phyloP scores from a whole-genome alignment of 2,113 vertebrate species.

The Anguilla rostrata region DNA sequence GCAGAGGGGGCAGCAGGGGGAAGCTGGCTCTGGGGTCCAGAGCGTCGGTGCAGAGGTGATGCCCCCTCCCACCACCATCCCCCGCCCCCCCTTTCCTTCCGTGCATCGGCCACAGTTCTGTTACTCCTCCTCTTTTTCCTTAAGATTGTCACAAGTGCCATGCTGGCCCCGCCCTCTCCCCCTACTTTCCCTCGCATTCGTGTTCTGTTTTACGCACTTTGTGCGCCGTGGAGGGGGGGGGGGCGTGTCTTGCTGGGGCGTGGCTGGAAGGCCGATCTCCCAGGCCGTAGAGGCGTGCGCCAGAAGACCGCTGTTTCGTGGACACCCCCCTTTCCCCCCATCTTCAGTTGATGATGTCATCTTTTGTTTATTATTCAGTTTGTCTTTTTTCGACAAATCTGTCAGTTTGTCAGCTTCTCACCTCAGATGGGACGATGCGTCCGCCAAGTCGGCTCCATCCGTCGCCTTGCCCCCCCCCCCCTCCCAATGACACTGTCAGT shows the following conservation, averaged over 20 bases:
- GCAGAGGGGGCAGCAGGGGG: constrained; percentile 61
- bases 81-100: neutral
- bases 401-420: too few relatives aligned
- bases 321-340: neutral
- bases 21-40: constrained; percentile 79
- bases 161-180: constrained; percentile 17
- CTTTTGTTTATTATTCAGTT: neutral
- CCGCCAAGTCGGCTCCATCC: neutral
- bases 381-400: too few relatives aligned
- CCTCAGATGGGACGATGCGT: neutral
- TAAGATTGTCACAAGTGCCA: constrained; percentile 43
- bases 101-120: constrained; percentile 6
- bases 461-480: neutral
- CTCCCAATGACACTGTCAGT: neutral
- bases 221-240: too few relatives aligned
- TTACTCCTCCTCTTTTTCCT: neutral
- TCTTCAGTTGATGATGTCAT: neutral
- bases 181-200: constrained; percentile 4
- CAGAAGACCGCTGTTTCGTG: neutral
- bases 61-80: constrained; percentile 20
- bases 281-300: neutral
- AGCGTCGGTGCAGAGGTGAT: constrained; percentile 88
- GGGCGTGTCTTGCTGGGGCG: neutral
- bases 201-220: neutral
- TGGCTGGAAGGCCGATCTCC: neutral